phyloP scores from a whole-genome alignment of 2,113 vertebrate species.

The Chauna torquata region DNA sequence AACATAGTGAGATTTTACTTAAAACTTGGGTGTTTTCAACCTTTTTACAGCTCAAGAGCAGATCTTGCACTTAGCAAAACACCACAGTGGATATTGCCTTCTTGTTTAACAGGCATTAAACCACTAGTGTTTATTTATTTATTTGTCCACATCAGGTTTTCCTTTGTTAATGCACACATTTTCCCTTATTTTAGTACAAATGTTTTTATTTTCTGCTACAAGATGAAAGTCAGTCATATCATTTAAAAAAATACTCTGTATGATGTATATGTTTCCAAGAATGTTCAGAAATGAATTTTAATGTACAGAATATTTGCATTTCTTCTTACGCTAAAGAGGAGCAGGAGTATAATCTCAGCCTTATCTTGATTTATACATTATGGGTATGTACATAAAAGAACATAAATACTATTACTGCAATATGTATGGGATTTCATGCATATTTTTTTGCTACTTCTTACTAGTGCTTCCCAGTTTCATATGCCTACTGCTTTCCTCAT shows the following conservation, averaged over 20 bases:
- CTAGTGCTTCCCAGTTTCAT: constrained; percentile 57
- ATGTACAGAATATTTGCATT: constrained; percentile 57
- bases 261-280: constrained; percentile 41
- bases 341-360: constrained; percentile 47
- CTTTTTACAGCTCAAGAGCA: background rate
- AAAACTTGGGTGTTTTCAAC: background rate
- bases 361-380: constrained; percentile 70
- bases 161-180: background rate
- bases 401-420: constrained; percentile 71
- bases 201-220: constrained; percentile 56
- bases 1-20: background rate
- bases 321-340: constrained; percentile 43
- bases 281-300: constrained; percentile 58
- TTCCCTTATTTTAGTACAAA: constrained; percentile 42
- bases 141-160: constrained; percentile 42
- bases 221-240: constrained; percentile 37
- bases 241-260: background rate
- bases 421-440: constrained; percentile 61
- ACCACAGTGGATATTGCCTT: background rate
- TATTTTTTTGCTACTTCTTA: constrained; percentile 18
- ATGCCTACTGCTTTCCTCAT: constrained; percentile 24
- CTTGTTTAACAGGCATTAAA: constrained; percentile 37
- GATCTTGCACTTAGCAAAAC: background rate
- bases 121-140: constrained; percentile 15
- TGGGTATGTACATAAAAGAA: constrained; percentile 56